A percentile compares a stretch with the other conserved stretches of the same genome.
Evolutionary conservation across 2,888 invertebrate genomes (phyloP).

Genomic region (Noctua janthina): DNA sequence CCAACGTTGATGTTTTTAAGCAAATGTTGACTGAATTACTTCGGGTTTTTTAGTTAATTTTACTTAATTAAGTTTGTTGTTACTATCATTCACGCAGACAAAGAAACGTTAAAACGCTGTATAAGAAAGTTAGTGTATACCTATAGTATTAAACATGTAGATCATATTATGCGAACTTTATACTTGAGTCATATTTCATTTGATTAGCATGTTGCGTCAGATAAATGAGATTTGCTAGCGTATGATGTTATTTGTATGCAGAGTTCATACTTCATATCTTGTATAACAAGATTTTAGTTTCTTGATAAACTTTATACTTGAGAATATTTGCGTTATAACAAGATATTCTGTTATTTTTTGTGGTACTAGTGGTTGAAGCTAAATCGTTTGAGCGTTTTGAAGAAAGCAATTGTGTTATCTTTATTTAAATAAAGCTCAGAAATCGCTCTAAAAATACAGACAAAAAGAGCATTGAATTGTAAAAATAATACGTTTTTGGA

Average conservation of each 20-base stretch:
- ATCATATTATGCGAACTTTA: conserved; percentile 9
- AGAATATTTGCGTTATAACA: conserved; percentile 9
- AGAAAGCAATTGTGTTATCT: not conserved
- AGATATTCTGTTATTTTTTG: not conserved
- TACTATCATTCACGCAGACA: not conserved
- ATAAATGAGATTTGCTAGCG: conserved; percentile 19
- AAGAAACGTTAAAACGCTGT: not conserved
- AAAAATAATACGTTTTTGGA: not conserved
- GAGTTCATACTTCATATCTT: conserved; percentile 9
- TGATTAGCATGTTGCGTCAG: conserved; percentile 14
- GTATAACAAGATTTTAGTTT: conserved; percentile 18
- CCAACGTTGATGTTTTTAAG: too few relatives aligned
- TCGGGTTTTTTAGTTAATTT: not conserved
- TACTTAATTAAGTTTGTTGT: not conserved
- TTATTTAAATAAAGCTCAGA: not conserved
- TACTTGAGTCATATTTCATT: conserved; percentile 10
- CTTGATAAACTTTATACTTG: conserved; percentile 6
- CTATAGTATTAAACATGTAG: not conserved
- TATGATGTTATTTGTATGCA: conserved; percentile 36
- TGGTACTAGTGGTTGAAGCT: not conserved
- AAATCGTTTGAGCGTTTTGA: not conserved
- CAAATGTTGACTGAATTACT: not conserved
- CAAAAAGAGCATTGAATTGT: not conserved
- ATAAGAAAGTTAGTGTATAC: not conserved
- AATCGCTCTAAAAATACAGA: not conserved